Base-by-base conservation (phyloP, 2,797 vertebrate species). In the Coilia nasus region DNA sequence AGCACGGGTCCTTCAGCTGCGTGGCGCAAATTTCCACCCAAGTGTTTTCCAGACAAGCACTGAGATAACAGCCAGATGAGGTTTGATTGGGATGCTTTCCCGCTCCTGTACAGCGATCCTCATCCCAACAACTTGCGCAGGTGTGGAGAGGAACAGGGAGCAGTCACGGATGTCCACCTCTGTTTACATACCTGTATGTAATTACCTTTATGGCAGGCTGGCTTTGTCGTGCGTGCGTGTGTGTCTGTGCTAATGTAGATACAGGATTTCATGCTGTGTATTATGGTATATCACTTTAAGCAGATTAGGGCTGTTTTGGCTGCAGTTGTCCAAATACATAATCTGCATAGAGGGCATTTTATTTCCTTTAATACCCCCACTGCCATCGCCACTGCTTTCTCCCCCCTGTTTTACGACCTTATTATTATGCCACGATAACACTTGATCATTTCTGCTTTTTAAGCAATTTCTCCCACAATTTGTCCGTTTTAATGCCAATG, bases 281-380 rank as follows among this genome's bases (percentile, higher is more conserved):
- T 85, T 75, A 46, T 62, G 54, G n/a, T 35, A 62, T 78, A 59
- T 85, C 75, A 62, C 78, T 15, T 85, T 91, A 93, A 94, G 91
- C 92, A 92, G 94, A 93, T 94, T 92, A 93, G 2, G 15, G 19
- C 19, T 86, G 85, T 10, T 71, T 54, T 5, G 9, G 88, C 90
- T 89, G 84, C 91, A 90, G 88, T 88, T 89, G 90, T 88, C 88
- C 89, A 86, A 86, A 91, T 84, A 90, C 88, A 89, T 89, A 90
- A 94, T 94, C 90, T 93, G 92, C 88, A 87, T 86, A 85, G 87
- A 90, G 75, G 92, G 91, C 64, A 78, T 67, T 78, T 84, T 10
- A 21, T 75, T 78, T 75, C 19, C 3, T 44, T 78, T 44, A 41
- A 78, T 35, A 41, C 28, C 67, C 17, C 67, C 15, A 75, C 17